These are phyloP conservation scores for Ligdia adustata DNA, from an alignment of 2,888 invertebrate genomes.

Conservation along the genomic window DNA sequence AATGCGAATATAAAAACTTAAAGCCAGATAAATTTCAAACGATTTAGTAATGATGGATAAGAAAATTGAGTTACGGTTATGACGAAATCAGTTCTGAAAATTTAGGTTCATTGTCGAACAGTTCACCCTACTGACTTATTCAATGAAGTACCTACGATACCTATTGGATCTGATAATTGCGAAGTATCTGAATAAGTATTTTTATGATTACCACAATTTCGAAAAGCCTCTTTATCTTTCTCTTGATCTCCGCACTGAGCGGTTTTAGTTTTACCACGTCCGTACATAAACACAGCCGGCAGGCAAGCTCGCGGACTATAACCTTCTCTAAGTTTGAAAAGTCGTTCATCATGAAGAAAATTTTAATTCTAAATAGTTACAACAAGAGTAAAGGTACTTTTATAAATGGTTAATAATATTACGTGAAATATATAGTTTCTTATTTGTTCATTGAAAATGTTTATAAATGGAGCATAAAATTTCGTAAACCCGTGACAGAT, in stretches of 20 bases:
- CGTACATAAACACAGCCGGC: conserved; percentile 74
- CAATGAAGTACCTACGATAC: too few species aligned
- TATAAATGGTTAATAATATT: conserved; percentile 20
- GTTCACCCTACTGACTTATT: too few species aligned
- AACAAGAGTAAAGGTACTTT: conserved; percentile 26
- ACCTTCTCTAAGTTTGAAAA: conserved; percentile 70
- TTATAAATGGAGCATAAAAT: conserved; percentile 52
- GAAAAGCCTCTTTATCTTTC: conserved; percentile 73
- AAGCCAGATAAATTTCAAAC: too few species aligned
- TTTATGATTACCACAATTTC: conserved; percentile 61
- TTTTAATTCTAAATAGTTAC: conserved; percentile 1
- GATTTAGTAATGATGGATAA: too few species aligned
- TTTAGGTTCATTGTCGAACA: too few species aligned
- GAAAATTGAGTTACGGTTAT: too few species aligned
- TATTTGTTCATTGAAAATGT: conserved; percentile 52
- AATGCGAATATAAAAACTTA: too few species aligned
- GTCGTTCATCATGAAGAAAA: conserved; percentile 71
- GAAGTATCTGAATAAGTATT: too few species aligned
- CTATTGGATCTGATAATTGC: too few species aligned
- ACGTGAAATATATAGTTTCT: conserved; percentile 38
- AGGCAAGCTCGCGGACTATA: conserved; percentile 76
- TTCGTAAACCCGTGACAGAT: conserved; percentile 55
- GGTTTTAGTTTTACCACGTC: conserved; percentile 76
- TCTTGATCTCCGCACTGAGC: conserved; percentile 68
- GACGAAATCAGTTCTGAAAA: too few species aligned